These are phyloP conservation scores for Ophraella communa DNA, from an alignment of 2,888 invertebrate species.

Conservation along the genomic window DNA sequence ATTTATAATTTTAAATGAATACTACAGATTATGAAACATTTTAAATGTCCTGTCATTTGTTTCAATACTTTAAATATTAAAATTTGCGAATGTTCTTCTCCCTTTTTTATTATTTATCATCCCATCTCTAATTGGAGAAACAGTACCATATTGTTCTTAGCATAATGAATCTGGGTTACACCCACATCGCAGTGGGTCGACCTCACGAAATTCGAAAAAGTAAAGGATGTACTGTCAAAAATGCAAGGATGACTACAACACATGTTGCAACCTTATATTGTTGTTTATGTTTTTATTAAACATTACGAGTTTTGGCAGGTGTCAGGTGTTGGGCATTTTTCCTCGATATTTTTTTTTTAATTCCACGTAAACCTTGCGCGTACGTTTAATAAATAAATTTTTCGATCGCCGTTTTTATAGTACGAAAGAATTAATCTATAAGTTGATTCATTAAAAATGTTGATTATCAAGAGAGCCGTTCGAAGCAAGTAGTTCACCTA, in stretches of 20 bases:
- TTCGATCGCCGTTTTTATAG: too few relatives aligned
- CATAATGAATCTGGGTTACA: conserved; percentile 42
- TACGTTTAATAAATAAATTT: neutral
- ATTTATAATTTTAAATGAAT: too few relatives aligned
- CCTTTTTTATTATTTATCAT: too few relatives aligned
- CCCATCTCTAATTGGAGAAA: conserved; percentile 38
- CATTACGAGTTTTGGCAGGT: neutral
- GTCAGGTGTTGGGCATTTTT: neutral
- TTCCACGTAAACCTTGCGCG: neutral
- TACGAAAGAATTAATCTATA: too few relatives aligned
- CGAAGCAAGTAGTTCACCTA: conserved; percentile 14
- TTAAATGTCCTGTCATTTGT: too few relatives aligned
- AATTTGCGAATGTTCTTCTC: neutral
- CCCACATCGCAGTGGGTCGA: conserved; percentile 37
- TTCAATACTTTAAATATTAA: too few relatives aligned
- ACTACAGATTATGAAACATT: too few relatives aligned
- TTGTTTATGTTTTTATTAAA: neutral
- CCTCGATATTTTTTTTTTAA: neutral
- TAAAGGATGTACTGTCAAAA: conserved; percentile 15
- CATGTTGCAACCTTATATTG: conserved; percentile 4
- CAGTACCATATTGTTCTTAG: conserved; percentile 16
- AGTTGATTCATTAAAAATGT: neutral
- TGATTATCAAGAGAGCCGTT: neutral
- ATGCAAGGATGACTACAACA: conserved; percentile 12
- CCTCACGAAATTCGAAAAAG: conserved; percentile 36